A percentile compares a stretch with the other conserved stretches of the same genome.
Evolutionary conservation across 2,888 invertebrate species (phyloP).

Genomic region (Coenonympha glycerion): DNA sequence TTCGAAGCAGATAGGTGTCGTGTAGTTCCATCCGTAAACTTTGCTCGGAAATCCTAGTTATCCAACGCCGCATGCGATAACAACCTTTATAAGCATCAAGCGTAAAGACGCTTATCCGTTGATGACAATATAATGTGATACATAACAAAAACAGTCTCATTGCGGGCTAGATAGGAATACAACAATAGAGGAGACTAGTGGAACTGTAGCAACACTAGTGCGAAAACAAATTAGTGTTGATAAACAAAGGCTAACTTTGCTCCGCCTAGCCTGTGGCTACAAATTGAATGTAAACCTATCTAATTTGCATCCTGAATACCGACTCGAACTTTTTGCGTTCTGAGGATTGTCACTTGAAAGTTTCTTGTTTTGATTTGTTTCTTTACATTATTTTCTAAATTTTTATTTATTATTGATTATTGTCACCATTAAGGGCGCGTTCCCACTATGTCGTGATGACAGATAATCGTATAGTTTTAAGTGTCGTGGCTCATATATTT

Average conservation of each 20-base stretch:
- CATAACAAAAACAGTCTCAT: conserved; percentile 20
- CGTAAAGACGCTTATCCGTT: conserved; percentile 6
- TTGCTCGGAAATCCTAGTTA: conserved; percentile 21
- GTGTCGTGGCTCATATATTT: no score
- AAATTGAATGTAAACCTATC: conserved; percentile 53
- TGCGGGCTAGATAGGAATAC: conserved; percentile 16
- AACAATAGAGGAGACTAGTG: background rate
- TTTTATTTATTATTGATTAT: no score
- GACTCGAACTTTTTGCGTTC: conserved; percentile 20
- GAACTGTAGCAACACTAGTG: conserved; percentile 8
- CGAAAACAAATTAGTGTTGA: conserved; percentile 33
- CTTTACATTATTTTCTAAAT: background rate
- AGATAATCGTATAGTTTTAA: no score
- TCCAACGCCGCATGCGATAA: background rate
- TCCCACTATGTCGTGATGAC: no score
- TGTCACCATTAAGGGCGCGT: no score
- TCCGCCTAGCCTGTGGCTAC: conserved; percentile 38
- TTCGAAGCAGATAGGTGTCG: conserved; percentile 14
- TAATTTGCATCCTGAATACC: conserved; percentile 53
- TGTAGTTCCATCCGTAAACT: conserved; percentile 17
- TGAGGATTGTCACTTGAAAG: conserved; percentile 21
- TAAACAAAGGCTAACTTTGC: conserved; percentile 44
- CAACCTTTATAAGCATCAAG: background rate
- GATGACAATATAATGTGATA: conserved; percentile 17
- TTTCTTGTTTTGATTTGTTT: conserved; percentile 10